These are phyloP conservation scores for Probaryconus sp. DNA, from an alignment of 1,140 invertebrate genomes.

Conservation along the genomic window DNA sequence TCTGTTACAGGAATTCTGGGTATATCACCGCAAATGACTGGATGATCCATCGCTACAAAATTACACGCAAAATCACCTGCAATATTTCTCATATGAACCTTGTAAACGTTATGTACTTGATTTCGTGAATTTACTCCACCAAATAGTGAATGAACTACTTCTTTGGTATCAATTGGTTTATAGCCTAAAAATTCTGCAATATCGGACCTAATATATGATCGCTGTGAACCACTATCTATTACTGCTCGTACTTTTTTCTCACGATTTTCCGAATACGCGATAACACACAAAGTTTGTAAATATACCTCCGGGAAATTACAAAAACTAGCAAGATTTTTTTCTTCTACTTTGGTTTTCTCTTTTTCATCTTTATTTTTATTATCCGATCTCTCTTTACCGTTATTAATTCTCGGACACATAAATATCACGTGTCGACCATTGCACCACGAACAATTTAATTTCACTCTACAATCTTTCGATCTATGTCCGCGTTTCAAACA, in stretches of 20 bases:
- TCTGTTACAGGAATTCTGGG: slow-evolving; percentile 13
- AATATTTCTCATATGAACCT: slow-evolving; percentile 32
- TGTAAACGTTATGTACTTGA: slow-evolving; percentile 34
- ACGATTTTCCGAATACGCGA: slow-evolving; percentile 30
- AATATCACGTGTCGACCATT: slow-evolving; percentile 26
- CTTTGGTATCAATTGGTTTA: neutral
- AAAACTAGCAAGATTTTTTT: slow-evolving; percentile 38
- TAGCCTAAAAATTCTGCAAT: slow-evolving; percentile 38
- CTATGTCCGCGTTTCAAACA: slow-evolving; percentile 30
- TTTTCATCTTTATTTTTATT: slow-evolving; percentile 10
- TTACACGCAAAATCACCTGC: slow-evolving; percentile 38
- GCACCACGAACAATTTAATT: slow-evolving; percentile 18
- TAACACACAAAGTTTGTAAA: slow-evolving; percentile 48
- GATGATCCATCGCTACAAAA: slow-evolving; percentile 40
- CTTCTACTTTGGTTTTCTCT: neutral
- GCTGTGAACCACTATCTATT: slow-evolving; percentile 47
- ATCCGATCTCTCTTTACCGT: slow-evolving; percentile 4
- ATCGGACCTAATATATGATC: slow-evolving; percentile 52
- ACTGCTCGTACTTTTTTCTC: slow-evolving; percentile 40
- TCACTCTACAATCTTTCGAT: slow-evolving; percentile 20
- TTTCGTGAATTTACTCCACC: slow-evolving; percentile 22
- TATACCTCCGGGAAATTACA: slow-evolving; percentile 31
- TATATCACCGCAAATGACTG: slow-evolving; percentile 39
- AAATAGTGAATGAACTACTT: slow-evolving; percentile 40
- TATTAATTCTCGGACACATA: slow-evolving; percentile 20